A percentile compares a stretch with the other conserved stretches of the same genome.
phyloP scores from a whole-genome alignment of 2,113 vertebrate species.

The Sebastes schlegelii region DNA sequence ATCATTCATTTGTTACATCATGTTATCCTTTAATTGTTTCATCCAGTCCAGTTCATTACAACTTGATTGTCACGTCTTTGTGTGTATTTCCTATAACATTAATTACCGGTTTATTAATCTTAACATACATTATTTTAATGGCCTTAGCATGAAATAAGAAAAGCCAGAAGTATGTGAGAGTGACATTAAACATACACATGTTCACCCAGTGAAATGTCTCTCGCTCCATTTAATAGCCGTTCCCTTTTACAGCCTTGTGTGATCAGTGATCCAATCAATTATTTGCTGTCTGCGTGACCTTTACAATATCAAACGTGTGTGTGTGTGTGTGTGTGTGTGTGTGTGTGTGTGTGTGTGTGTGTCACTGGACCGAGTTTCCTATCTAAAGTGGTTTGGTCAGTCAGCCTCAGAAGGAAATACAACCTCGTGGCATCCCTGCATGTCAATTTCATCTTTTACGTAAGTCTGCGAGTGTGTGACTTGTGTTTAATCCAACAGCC shows the following conservation, averaged over 20 bases:
- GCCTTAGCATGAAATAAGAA: background rate
- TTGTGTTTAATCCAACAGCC: background rate
- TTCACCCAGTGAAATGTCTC: background rate
- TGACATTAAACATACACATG: background rate
- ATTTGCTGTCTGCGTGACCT: conserved; percentile 36
- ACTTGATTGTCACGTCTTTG: background rate
- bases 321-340: background rate
- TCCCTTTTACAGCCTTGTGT: conserved; percentile 12
- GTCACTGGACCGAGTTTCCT: conserved; percentile 36
- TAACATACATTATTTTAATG: background rate
- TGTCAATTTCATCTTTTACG: background rate
- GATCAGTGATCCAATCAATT: conserved; percentile 24
- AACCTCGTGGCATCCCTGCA: conserved; percentile 5
- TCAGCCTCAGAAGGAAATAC: conserved; percentile 34
- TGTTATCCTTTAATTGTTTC: background rate
- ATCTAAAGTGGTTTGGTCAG: conserved; percentile 57
- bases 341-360: conserved; percentile 1
- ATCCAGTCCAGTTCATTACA: background rate
- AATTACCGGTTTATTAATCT: background rate
- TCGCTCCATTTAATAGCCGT: background rate
- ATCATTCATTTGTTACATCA: background rate
- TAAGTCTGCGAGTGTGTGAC: background rate
- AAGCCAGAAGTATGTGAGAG: background rate
- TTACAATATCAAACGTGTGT: conserved; percentile 2
- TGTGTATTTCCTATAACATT: background rate